phyloP scores from a whole-genome alignment of 2,113 vertebrate species.

The Nannobrachium achirus region DNA sequence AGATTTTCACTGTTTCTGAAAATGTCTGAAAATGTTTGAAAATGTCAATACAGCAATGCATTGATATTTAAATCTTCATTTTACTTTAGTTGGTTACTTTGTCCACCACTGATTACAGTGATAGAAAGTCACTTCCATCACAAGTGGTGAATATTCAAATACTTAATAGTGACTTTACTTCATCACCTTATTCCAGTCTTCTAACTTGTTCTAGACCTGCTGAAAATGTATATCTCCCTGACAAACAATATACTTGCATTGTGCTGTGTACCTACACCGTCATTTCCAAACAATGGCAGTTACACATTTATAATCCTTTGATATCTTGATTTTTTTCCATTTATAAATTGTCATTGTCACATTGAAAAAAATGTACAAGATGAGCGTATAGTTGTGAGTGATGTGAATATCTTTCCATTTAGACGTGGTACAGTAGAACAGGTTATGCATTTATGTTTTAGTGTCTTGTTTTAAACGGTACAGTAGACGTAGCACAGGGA shows the following conservation, averaged over 20 bases:
- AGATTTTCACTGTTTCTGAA: too few species aligned
- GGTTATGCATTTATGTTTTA: conserved; percentile 40
- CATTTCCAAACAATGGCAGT: conserved; percentile 18
- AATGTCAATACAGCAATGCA: too few species aligned
- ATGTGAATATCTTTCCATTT: conserved; percentile 17
- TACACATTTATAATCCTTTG: conserved; percentile 15
- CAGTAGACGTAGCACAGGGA: conserved; percentile 41
- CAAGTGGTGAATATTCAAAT: conserved; percentile 21
- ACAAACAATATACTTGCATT: too few species aligned
- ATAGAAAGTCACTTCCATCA: conserved; percentile 14
- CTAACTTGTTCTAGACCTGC: too few species aligned
- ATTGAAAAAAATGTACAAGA: conserved; percentile 3
- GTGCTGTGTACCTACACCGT: not conserved
- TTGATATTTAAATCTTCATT: too few species aligned
- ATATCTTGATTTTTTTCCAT: conserved; percentile 6
- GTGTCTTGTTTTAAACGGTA: conserved; percentile 8
- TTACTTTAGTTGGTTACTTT: too few species aligned
- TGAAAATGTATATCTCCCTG: too few species aligned
- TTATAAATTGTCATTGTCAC: conserved; percentile 5
- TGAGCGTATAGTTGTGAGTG: conserved; percentile 5
- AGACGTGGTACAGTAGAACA: conserved; percentile 13
- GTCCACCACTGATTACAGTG: too few species aligned
- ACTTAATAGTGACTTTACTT: conserved; percentile 30
- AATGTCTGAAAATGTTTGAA: too few species aligned
- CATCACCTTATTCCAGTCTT: too few species aligned